Base-by-base conservation (phyloP, 2,888 invertebrate species). In the Lepidochitona cinerea region DNA sequence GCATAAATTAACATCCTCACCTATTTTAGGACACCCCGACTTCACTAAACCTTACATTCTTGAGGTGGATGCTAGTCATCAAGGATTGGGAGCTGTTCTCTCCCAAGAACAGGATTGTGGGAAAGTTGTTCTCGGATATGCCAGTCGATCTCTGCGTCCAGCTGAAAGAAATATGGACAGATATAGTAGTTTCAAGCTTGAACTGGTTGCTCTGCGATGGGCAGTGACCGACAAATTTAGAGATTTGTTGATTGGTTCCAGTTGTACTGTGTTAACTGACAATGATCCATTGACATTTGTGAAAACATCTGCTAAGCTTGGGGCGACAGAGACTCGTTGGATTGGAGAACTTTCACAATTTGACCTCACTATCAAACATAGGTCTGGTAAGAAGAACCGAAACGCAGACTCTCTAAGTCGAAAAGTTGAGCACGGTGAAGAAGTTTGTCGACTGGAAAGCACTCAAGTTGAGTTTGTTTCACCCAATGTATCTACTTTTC, bases 81-180 rank as follows among this genome's bases (percentile, higher is more conserved):
- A 26, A 18, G 70, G 70, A 53, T 53, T 70, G 35, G 70, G 70
- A n/a, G 70, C 70, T 14, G 70, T 70, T 18, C 35, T 70, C n/a
- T 49, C 52, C 4, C 53, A 70, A 32, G 33, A n/a, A 23, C 70
- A 70, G 53, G 52, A 70, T 32, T 26, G 32, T 6, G 32, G 29
- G 18, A 32, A 37, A 32, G 54, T 49, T 12, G 53, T 70, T 5
- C 23, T 70, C 6, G 35, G 41, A 5, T 70, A 59, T 53, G 70
- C 70, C 9, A 54, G 70, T 14, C 26, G 54, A 66, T 59, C 54
- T 9, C 26, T 71, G 71, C 32, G 37, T 9, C 35, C 59, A 32
- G 26, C 18, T 64, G 64, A 71, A 26, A 59, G 29, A 35, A 71
- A 71, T 36, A 52, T 49, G 32, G 12, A 33, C 5, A 71, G 64